Percentiles rank a stretch among this genome's conserved stretches.
These are phyloP conservation scores for Brachyrhaphis roseni DNA, from an alignment of 2,797 vertebrate species.

Conservation along the genomic window DNA sequence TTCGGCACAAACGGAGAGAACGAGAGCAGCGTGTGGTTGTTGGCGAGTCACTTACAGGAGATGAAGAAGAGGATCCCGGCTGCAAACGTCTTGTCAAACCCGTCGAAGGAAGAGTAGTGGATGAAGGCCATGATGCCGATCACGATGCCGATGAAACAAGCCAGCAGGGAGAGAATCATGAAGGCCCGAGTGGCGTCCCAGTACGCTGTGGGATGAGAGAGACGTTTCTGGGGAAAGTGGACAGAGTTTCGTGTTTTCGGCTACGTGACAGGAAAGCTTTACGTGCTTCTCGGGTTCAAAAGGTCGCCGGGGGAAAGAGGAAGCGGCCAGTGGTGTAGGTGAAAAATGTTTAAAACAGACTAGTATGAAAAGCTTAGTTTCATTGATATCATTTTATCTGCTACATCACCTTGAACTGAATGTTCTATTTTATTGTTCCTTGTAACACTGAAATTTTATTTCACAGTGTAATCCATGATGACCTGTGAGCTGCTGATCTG, in stretches of 20 bases:
- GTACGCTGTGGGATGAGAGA: conserved; percentile 72
- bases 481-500: neutral
- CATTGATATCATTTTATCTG: neutral
- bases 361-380: neutral
- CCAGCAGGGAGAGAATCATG: conserved; percentile 85
- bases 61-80: conserved; percentile 87
- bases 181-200: conserved; percentile 86
- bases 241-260: neutral
- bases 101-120: conserved; percentile 82
- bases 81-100: conserved; percentile 86
- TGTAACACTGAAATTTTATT: neutral
- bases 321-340: neutral
- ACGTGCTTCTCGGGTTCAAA: neutral
- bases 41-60: conserved; percentile 75
- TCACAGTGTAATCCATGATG: neutral
- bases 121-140: conserved; percentile 87
- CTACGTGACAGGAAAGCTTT: neutral
- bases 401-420: neutral
- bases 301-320: neutral
- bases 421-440: neutral
- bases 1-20: neutral
- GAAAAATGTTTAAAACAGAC: neutral
- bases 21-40: neutral
- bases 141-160: conserved; percentile 84
- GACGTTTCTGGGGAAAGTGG: neutral